Evolutionary conservation across 1,140 invertebrate genomes (phyloP).

Genomic region (Cecropterus lyciades): DNA sequence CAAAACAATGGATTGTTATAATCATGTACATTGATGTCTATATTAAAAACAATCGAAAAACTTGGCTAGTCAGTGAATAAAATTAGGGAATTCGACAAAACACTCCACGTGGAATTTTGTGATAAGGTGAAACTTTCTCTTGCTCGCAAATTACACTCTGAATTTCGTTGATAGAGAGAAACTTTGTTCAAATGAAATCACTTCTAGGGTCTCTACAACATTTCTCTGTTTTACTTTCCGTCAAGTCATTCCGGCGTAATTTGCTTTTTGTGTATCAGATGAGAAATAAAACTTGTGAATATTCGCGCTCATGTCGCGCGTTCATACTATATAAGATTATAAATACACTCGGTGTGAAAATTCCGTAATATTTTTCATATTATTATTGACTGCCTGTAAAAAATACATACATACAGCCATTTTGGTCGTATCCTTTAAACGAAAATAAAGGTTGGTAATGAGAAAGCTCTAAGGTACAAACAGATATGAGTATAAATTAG

Average conservation of each 20-base stretch:
- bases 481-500: conserved; percentile 39
- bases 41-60: conserved; percentile 40
- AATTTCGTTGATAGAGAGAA: conserved; percentile 82
- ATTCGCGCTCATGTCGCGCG: not conserved
- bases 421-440: too few relatives aligned
- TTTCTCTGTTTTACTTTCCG: conserved; percentile 73
- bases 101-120: conserved; percentile 79
- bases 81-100: conserved; percentile 77
- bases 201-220: conserved; percentile 70
- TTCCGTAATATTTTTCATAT: too few relatives aligned
- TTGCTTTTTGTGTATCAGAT: conserved; percentile 45
- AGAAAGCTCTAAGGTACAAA: not conserved
- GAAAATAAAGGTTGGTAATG: too few relatives aligned
- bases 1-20: too few relatives aligned
- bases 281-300: conserved; percentile 24
- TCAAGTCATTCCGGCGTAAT: conserved; percentile 62
- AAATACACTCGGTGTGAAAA: too few relatives aligned
- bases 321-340: too few relatives aligned
- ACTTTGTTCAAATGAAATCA: conserved; percentile 80
- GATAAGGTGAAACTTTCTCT: conserved; percentile 80
- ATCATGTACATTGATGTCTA: not conserved
- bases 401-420: too few relatives aligned
- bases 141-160: conserved; percentile 80
- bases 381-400: too few relatives aligned
- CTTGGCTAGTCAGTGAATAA: conserved; percentile 57